A percentile compares a stretch with the other conserved stretches of the same genome.
Evolutionary conservation across 2,888 invertebrate genomes (phyloP).

Genomic region (Sicus ferrugineus): DNA sequence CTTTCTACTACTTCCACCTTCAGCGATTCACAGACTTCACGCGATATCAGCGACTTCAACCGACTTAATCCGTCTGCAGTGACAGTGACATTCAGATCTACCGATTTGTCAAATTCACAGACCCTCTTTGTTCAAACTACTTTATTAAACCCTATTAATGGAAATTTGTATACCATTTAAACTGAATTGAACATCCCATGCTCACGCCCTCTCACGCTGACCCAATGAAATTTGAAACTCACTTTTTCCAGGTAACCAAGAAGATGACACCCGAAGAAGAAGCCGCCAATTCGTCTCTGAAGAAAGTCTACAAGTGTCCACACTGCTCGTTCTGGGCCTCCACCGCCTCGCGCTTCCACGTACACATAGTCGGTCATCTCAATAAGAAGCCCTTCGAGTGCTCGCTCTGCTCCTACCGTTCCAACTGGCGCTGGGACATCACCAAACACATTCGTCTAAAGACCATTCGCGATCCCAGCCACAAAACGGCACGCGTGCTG

Average conservation of each 20-base stretch:
- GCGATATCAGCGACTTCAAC: no score
- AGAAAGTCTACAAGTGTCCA: constrained; percentile 89
- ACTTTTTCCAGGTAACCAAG: constrained; percentile 65
- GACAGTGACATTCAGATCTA: background rate
- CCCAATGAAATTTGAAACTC: constrained; percentile 64
- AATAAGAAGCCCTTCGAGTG: constrained; percentile 96
- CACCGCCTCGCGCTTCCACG: constrained; percentile 91
- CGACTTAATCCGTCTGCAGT: background rate
- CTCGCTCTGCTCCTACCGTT: constrained; percentile 90
- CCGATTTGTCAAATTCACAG: background rate
- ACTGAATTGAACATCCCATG: background rate
- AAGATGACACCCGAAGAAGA: constrained; percentile 73
- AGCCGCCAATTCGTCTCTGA: constrained; percentile 73
- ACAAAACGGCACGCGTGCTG: constrained; percentile 81
- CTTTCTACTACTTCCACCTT: no score
- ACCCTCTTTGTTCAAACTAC: no score
- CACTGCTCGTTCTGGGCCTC: constrained; percentile 93
- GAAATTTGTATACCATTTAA: no score
- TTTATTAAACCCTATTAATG: no score
- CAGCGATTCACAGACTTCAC: no score
- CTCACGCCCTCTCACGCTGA: constrained; percentile 42
- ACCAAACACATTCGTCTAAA: constrained; percentile 94
- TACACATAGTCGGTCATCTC: constrained; percentile 91
- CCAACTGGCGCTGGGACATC: constrained; percentile 97
- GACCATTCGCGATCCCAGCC: constrained; percentile 83